These are phyloP conservation scores for Takifugu flavidus DNA, from an alignment of 2,113 vertebrate genomes.

Conservation along the genomic window DNA sequence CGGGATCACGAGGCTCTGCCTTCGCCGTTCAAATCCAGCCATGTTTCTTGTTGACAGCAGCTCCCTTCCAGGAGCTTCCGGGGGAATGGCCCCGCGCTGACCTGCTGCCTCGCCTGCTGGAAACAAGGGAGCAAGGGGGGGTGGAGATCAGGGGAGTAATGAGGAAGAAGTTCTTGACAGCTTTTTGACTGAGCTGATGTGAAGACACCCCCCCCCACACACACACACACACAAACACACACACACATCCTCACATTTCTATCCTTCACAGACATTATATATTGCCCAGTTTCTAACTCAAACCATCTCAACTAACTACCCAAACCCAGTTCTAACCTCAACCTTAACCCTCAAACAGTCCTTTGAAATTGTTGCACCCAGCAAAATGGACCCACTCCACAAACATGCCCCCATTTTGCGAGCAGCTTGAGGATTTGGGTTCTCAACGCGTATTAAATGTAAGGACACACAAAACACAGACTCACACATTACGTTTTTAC, in stretches of 20 bases:
- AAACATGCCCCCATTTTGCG: too few species aligned
- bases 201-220: background rate
- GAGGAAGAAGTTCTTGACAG: slow-evolving; percentile 41
- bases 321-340: too few species aligned
- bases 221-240: slow-evolving; percentile 1
- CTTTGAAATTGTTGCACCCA: too few species aligned
- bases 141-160: slow-evolving; percentile 33
- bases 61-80: slow-evolving; percentile 48
- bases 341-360: too few species aligned
- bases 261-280: background rate
- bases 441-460: too few species aligned
- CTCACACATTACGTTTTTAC: slow-evolving; percentile 23
- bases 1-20: slow-evolving; percentile 39
- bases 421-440: too few species aligned
- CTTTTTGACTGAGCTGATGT: slow-evolving; percentile 28
- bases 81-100: slow-evolving; percentile 50
- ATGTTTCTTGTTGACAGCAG: slow-evolving; percentile 65
- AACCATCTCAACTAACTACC: too few species aligned
- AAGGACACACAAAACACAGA: slow-evolving; percentile 1
- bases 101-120: slow-evolving; percentile 56
- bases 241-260: background rate
- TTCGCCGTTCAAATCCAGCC: slow-evolving; percentile 54
- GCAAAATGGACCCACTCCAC: too few species aligned
- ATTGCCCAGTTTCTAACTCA: too few species aligned
- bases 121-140: slow-evolving; percentile 34